Evolutionary conservation across 1,140 invertebrate genomes (phyloP), one percentile per base, ranked within the genome.

Genomic region (Aleiodes sp.): DNA sequence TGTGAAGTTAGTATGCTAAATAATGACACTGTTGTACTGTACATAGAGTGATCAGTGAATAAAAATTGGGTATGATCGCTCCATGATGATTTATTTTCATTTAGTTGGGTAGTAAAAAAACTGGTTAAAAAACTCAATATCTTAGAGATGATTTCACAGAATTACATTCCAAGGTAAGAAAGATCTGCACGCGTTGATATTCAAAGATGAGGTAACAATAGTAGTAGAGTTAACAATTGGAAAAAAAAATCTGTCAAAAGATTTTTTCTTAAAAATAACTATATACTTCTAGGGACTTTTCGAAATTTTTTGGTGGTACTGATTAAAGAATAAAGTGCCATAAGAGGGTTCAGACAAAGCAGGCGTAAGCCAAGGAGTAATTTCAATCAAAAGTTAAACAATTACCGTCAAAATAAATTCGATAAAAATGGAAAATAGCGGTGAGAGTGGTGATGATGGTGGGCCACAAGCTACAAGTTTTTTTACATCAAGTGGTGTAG

Each of bases 371-470:
- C 21, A 26, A 52, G 12, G 19, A 52, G 46, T 21, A 52, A 26
- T 16, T 9, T 16, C 21, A 52, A 52, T 24, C 21, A 52, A 52
- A 52, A 16, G 9, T 52, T 21, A 1, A 24, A 2, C 39, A n/a
- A n/a, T n/a, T n/a, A n/a, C n/a, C n/a, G n/a, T n/a, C 31, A 35
- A 35, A 29, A 60, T 35, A 43, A 43, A 12, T 14, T 29, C 0
- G 16, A 31, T 14, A 59, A 59, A 31, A 65, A 88, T 88, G 87
- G 87, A 88, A 76, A 88, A 88, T 59, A 86, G 86, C 56, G 83
- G 84, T 59, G 87, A 88, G 77, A 87, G 87, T 75, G 87, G 87
- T 8, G 87, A 88, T 65, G 87, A 88, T 43, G 79, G 78, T 14
- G 81, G 78, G 14, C 81, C 82, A 41, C 60, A 84, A 35, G 76